Conservation (phyloP, 2,797 vertebrate genomes). For the Coranthus polyacanthus region DNA sequence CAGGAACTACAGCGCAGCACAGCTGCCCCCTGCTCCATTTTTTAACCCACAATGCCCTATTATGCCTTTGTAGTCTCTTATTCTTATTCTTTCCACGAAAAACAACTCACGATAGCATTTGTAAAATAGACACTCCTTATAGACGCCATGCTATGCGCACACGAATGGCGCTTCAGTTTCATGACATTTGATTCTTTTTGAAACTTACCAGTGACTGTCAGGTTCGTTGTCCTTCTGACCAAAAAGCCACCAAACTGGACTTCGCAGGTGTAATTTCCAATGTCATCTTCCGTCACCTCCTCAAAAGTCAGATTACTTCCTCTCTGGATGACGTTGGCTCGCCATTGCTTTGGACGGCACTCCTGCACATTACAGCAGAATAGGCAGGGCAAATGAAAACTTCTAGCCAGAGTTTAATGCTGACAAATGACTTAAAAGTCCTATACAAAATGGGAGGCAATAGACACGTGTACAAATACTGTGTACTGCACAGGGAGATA, state of each 20-base stretch:
- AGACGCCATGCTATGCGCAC: too few relatives aligned
- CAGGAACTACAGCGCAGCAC: too few relatives aligned
- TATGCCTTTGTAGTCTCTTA: too few relatives aligned
- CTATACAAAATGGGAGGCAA: slow-evolving; percentile 26
- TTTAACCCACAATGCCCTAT: too few relatives aligned
- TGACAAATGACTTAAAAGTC: slow-evolving; percentile 22
- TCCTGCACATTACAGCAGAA: slow-evolving; percentile 83
- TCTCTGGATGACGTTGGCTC: slow-evolving; percentile 91
- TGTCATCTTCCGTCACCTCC: slow-evolving; percentile 97
- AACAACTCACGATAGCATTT: slow-evolving; percentile 3
- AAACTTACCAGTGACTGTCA: slow-evolving; percentile 93
- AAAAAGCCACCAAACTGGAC: slow-evolving; percentile 94
- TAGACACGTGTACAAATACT: slow-evolving; percentile 13
- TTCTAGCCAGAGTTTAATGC: neutral
- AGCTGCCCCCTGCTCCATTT: too few relatives aligned
- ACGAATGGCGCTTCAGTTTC: neutral
- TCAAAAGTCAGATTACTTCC: slow-evolving; percentile 91
- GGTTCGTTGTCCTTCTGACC: slow-evolving; percentile 94
- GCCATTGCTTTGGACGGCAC: slow-evolving; percentile 94
- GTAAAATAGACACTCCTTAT: slow-evolving; percentile 5
- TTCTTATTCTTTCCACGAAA: slow-evolving; percentile 2
- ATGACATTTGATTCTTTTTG: neutral
- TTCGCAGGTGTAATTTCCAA: slow-evolving; percentile 99
- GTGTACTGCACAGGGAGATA: slow-evolving; percentile 2
- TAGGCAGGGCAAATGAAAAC: slow-evolving; percentile 12